These are phyloP conservation scores for Clarias fuscus DNA, from an alignment of 2,797 vertebrate species.

Conservation along the genomic window DNA sequence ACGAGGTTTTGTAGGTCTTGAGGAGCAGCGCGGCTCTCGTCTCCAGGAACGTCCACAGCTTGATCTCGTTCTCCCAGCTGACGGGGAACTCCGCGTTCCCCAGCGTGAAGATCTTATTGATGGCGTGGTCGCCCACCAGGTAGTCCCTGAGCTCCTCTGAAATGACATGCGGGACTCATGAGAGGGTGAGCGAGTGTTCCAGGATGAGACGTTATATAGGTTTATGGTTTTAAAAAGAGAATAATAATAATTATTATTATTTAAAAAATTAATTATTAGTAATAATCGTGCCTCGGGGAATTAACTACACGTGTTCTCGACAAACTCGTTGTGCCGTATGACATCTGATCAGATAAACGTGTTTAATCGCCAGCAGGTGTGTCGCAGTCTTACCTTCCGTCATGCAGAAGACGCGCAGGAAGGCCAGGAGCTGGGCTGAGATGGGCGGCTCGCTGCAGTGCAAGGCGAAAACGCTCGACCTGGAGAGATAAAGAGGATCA, in stretches of 20 bases:
- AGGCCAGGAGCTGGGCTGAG: slow-evolving; percentile 93
- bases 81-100: slow-evolving; percentile 94
- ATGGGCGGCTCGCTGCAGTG: slow-evolving; percentile 92
- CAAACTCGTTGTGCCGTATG: slow-evolving; percentile 5
- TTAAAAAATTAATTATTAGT: too few species aligned
- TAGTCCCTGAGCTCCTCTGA: slow-evolving; percentile 93
- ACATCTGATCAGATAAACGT: not conserved
- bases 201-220: slow-evolving; percentile 35
- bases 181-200: not conserved
- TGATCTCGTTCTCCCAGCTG: slow-evolving; percentile 99
- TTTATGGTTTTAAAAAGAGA: too few species aligned
- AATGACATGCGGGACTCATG: not conserved
- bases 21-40: slow-evolving; percentile 91
- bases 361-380: not conserved
- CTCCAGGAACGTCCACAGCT: slow-evolving; percentile 97
- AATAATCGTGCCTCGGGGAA: slow-evolving; percentile 42
- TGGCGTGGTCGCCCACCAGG: slow-evolving; percentile 86
- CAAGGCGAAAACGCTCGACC: slow-evolving; percentile 93
- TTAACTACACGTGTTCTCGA: slow-evolving; percentile 66
- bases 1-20: slow-evolving; percentile 91
- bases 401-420: slow-evolving; percentile 98
- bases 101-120: slow-evolving; percentile 95
- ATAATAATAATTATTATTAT: too few species aligned
- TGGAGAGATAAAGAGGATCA: slow-evolving; percentile 62
- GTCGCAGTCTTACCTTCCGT: slow-evolving; percentile 81